Evolutionary conservation across 2,113 vertebrate genomes (phyloP), one percentile per base, ranked within the genome.

Genomic region (Henicopernis longicauda): DNA sequence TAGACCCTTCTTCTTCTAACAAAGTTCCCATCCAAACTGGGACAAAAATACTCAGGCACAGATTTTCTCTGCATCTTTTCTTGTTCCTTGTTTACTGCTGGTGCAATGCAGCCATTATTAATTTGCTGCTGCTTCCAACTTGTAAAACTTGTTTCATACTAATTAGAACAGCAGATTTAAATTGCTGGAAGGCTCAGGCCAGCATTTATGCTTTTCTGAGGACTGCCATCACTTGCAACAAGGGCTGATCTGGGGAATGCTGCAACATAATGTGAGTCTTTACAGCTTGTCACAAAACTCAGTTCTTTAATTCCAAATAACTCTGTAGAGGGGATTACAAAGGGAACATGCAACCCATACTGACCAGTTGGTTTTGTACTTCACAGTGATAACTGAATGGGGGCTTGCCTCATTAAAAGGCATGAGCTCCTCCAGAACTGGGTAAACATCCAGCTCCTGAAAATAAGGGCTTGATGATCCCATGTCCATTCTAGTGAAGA

Each of bases 111-210:
- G 91, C 20, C 55, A 11, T 25, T 94, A 95, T 94, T 96, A 87
- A 82, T 82, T 90, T 72, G 52, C 3, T 4, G 70, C 49, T 45
- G 9, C 59, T 67, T 86, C 73, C 63, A 86, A 76, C 80, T 82
- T 78, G 62, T 92, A 63, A 73, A 85, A 58, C 21, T 72, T 88
- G 26, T 80, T 66, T 76, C 76, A 58, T 91, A 34, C 82, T 97
- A 90, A 95, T 95, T 94, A 96, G 83, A 95, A 86, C 29, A 85
- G 72, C 69, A 76, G 71, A 95, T 96, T 85, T 80, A 54, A 80
- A 70, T 23, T 61, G 40, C 79, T 93, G 45, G 40, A 90, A 82
- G 44, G n/a, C 66, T 72, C 38, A n/a, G 49, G 32, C 38, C 2
- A 6, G 52, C 49, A 62, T 86, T 85, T 73, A 18, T 6, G 12